phyloP scores from a whole-genome alignment of 2,888 invertebrate genomes.

The Eulithis testata region DNA sequence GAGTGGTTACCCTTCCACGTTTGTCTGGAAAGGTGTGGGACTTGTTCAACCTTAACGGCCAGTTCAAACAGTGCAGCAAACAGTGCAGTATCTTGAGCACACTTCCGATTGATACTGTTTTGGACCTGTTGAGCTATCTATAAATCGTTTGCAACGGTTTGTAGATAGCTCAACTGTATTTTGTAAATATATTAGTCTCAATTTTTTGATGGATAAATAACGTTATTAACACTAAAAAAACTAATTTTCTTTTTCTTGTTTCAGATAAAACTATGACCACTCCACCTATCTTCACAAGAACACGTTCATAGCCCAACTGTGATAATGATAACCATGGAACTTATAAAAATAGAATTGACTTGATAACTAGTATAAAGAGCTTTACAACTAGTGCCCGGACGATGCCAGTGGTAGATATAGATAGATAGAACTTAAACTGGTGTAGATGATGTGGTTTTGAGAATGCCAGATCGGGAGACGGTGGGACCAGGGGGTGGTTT shows the following conservation, averaged over 20 bases:
- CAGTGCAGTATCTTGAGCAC: too few species aligned
- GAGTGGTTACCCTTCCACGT: too few species aligned
- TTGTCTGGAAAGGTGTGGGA: too few species aligned
- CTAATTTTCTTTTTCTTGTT: conserved; percentile 60
- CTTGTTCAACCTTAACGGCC: too few species aligned
- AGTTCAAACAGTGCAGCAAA: too few species aligned
- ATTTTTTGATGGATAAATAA: too few species aligned
- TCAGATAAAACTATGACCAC: conserved; percentile 58
- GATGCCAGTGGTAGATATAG: conserved; percentile 21
- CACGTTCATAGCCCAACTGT: conserved; percentile 54
- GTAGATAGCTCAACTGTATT: too few species aligned
- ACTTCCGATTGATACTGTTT: too few species aligned
- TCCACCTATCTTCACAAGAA: conserved; percentile 42
- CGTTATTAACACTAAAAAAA: not conserved
- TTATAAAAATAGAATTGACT: conserved; percentile 72
- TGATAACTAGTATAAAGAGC: conserved; percentile 57
- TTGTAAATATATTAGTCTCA: too few species aligned
- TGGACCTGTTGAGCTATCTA: too few species aligned
- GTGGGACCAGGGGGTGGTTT: conserved; percentile 84
- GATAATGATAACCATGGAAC: conserved; percentile 60
- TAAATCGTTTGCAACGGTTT: too few species aligned
- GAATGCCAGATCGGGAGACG: conserved; percentile 83
- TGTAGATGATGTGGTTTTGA: conserved; percentile 60
- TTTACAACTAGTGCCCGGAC: conserved; percentile 15
- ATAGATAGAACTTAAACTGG: conserved; percentile 33